Conservation (phyloP, 2,797 vertebrate genomes). For the Eulemur albifrons region DNA sequence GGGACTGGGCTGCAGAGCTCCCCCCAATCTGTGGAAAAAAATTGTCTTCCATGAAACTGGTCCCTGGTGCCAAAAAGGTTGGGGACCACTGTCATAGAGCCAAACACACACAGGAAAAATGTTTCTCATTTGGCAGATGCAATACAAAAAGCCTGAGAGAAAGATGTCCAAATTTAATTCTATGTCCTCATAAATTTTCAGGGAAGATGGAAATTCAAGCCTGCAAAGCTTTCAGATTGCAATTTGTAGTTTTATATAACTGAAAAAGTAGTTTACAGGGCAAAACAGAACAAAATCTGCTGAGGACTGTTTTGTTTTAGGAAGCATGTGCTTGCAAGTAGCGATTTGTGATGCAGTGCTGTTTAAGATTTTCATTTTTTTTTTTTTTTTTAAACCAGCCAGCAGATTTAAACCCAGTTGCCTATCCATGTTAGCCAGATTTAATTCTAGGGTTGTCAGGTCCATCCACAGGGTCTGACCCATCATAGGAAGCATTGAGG, state of each 20-base stretch:
- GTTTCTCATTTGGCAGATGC: conserved; percentile 9
- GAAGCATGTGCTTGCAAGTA: background rate
- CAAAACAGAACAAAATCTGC: background rate
- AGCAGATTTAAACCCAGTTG: background rate
- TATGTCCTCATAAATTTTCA: conserved; percentile 57
- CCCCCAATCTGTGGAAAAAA: too few relatives aligned
- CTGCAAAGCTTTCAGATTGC: conserved; percentile 28
- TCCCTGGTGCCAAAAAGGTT: too few relatives aligned
- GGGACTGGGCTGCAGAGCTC: too few relatives aligned
- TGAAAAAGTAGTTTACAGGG: conserved; percentile 33
- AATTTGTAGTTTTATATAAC: conserved; percentile 55
- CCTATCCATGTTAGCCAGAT: background rate
- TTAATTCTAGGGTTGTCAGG: background rate
- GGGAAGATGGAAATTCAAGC: conserved; percentile 44
- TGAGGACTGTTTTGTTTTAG: conserved; percentile 4
- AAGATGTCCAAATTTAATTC: conserved; percentile 37
- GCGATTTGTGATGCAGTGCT: background rate
- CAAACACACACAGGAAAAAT: background rate
- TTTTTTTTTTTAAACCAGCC: background rate
- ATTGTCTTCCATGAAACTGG: too few relatives aligned
- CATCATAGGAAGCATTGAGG: background rate
- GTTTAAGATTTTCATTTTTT: background rate
- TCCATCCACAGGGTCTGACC: background rate
- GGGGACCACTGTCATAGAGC: background rate
- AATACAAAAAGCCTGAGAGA: background rate